Conservation (phyloP, 2,888 invertebrate species). For the Geophilus truncorum region DNA sequence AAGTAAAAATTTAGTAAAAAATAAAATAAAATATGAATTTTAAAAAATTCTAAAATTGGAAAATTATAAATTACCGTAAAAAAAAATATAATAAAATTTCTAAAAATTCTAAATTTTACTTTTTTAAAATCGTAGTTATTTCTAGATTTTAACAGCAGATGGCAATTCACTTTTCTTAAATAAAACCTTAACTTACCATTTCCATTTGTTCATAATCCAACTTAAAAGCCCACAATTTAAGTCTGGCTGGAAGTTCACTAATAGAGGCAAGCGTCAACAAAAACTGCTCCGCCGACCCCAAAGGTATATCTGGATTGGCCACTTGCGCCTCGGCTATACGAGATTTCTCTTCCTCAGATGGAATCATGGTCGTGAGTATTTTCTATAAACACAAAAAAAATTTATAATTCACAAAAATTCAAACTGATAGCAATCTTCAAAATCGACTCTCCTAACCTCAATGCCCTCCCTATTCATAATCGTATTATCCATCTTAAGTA, state of each 20-base stretch:
- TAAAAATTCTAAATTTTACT: too few species aligned
- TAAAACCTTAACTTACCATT: constrained; percentile 55
- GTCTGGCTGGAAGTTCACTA: constrained; percentile 84
- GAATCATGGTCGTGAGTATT: constrained; percentile 88
- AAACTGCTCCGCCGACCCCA: constrained; percentile 97
- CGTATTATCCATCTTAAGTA: constrained; percentile 97
- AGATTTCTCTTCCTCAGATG: constrained; percentile 92
- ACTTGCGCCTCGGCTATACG: constrained; percentile 95
- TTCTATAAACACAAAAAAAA: constrained; percentile 57
- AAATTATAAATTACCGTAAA: too few species aligned
- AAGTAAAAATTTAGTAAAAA: too few species aligned
- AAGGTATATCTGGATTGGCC: constrained; percentile 78
- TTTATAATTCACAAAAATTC: neutral
- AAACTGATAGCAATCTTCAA: neutral
- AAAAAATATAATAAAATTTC: too few species aligned
- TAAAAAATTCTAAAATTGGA: too few species aligned
- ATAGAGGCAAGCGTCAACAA: constrained; percentile 93
- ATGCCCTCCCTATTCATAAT: constrained; percentile 97
- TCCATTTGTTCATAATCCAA: constrained; percentile 96
- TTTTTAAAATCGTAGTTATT: too few species aligned
- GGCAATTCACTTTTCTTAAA: neutral
- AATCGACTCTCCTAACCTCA: too few species aligned
- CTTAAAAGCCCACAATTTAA: constrained; percentile 97
- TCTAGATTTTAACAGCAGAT: too few species aligned
- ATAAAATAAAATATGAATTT: too few species aligned